Base-by-base conservation (phyloP, 2,888 invertebrate species). In the Candidula unifasciata region DNA sequence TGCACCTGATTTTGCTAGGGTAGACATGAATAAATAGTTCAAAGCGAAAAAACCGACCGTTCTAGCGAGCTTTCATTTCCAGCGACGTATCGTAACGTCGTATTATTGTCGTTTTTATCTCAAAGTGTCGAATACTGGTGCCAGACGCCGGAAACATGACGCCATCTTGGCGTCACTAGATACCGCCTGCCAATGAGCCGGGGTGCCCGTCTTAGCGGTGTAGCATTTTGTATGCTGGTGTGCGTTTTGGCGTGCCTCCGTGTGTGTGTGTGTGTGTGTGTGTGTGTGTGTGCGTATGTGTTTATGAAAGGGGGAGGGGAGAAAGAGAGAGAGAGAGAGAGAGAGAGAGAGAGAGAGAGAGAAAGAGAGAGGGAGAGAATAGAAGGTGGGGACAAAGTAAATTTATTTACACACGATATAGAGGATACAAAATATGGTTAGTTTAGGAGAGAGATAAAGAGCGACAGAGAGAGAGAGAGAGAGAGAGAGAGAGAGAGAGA, bases 131-230 rank as follows among this genome's bases (percentile, higher is more conserved):
- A 79, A 68, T 6, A 24, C 79, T 79, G 79, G 79, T 68, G 44
- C 68, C 79, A 79, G n/a, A 37, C 37, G 35, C 0, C 10, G 66
- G 79, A 68, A 68, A 79, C 37, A 18, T 24, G 64, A 79, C 44
- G 79, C 79, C 79, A 66, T 44, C 30, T 37, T 79, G 79, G 79
- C 79, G 79, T 79, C 79, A 79, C n/a, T 79, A 44, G 79, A 79
- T 79, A 79, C 79, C 79, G 66, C 37, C 64, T 68, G 79, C 79
- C 68, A 79, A 52, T 35, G n/a, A 54, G 30, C 10, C 37, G 24
- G 24, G 66, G 18, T 68, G 78, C 78, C 66, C 52, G 24, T 3
- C n/a, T 66, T 24, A 66, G 66, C 33, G 66, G 35, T 52, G 78
- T 60, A 33, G 35, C 35, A 16, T 10, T 64, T 1, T 21, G 78